These are phyloP conservation scores for Poecile montanus DNA, from an alignment of 2,797 vertebrate species.

Conservation along the genomic window DNA sequence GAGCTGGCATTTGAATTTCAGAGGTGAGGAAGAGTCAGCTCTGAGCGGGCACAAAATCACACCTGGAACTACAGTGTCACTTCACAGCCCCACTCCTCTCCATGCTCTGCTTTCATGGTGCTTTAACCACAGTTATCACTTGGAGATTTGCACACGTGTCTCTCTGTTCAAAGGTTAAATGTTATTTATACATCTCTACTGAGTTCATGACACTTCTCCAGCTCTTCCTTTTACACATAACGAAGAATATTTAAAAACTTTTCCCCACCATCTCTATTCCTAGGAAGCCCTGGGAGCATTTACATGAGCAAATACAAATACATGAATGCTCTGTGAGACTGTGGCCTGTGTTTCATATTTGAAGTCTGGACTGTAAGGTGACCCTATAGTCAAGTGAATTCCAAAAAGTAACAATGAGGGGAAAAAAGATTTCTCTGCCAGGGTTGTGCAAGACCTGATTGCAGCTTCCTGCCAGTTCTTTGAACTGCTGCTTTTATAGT, in stretches of 20 bases:
- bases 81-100: rapidly evolving
- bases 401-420: background rate
- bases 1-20: background rate
- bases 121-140: background rate
- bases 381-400: background rate
- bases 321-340: background rate
- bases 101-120: background rate
- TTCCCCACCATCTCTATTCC: background rate
- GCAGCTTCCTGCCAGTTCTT: background rate
- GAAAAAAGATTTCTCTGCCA: background rate
- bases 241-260: background rate
- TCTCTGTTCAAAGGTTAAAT: background rate
- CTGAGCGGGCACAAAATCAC: background rate
- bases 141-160: no score
- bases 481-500: background rate
- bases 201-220: background rate
- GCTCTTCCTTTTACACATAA: background rate
- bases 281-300: background rate
- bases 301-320: background rate
- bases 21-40: background rate
- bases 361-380: background rate
- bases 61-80: background rate
- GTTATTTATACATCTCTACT: background rate
- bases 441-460: background rate
- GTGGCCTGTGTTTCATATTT: background rate